Percentiles rank a stretch among this genome's conserved stretches.
phyloP scores from a whole-genome alignment of 2,113 vertebrate genomes.

The Capreolus pygargus region DNA sequence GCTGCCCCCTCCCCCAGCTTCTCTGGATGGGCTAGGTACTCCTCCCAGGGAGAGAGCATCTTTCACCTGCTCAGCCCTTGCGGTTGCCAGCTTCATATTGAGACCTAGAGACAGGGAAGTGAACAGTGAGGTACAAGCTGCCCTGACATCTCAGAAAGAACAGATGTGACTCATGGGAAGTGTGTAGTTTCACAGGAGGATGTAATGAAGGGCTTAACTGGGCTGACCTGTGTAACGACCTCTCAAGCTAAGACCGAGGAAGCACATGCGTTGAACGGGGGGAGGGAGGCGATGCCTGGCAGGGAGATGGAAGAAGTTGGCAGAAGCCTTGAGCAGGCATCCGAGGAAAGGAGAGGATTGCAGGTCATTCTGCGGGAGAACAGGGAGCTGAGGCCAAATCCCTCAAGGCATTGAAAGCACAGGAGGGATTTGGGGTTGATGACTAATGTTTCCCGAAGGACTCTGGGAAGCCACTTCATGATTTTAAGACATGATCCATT shows the following conservation, averaged over 20 bases:
- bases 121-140: background rate
- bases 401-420: fast-evolving
- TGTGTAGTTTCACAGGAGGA: fast-evolving
- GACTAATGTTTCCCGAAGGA: background rate
- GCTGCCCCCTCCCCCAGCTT: background rate
- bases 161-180: fast-evolving
- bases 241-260: background rate
- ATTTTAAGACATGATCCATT: background rate
- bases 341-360: fast-evolving
- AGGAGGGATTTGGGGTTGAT: background rate
- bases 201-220: background rate
- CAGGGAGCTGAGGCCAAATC: background rate
- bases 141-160: background rate
- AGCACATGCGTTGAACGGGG: fast-evolving
- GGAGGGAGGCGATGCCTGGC: background rate
- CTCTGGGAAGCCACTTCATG: background rate
- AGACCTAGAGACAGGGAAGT: background rate
- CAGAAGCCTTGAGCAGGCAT: background rate
- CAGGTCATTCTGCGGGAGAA: background rate
- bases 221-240: background rate
- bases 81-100: fast-evolving
- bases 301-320: background rate
- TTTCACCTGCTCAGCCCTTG: background rate
- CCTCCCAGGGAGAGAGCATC: background rate
- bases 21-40: background rate